These are phyloP conservation scores for Agapornis canus DNA, from an alignment of 2,797 vertebrate species.

Conservation along the genomic window DNA sequence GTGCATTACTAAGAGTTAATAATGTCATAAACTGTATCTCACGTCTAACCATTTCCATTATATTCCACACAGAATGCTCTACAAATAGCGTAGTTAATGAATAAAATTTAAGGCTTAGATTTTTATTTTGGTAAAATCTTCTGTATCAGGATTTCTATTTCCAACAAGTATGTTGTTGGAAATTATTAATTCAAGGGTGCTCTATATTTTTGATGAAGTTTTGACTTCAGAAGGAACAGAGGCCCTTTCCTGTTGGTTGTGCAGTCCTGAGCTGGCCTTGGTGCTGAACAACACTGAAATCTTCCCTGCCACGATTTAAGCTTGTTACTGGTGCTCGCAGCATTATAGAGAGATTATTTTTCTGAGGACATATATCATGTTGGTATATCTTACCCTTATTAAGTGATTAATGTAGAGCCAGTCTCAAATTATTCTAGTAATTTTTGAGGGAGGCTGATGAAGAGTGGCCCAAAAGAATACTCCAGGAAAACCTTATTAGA, in stretches of 20 bases:
- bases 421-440: not conserved
- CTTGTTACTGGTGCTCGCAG: not conserved
- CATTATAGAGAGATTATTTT: not conserved
- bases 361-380: not conserved
- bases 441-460: not conserved
- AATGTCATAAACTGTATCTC: not conserved
- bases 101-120: not conserved
- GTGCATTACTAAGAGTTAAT: not conserved
- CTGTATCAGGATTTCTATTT: not conserved
- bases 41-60: not conserved
- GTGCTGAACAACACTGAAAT: not conserved
- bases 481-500: not conserved
- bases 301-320: rapidly evolving
- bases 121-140: not conserved
- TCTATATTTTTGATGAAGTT: not conserved
- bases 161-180: not conserved
- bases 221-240: not conserved
- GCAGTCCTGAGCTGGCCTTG: slow-evolving; percentile 42
- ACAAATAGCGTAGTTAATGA: not conserved
- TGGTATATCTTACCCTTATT: not conserved
- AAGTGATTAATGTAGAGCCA: not conserved
- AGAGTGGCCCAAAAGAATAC: not conserved
- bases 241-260: not conserved
- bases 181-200: not conserved
- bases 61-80: not conserved